A percentile compares a stretch with the other conserved stretches of the same genome.
Evolutionary conservation across 2,113 vertebrate genomes (phyloP).

Genomic region (Platichthys stellatus): DNA sequence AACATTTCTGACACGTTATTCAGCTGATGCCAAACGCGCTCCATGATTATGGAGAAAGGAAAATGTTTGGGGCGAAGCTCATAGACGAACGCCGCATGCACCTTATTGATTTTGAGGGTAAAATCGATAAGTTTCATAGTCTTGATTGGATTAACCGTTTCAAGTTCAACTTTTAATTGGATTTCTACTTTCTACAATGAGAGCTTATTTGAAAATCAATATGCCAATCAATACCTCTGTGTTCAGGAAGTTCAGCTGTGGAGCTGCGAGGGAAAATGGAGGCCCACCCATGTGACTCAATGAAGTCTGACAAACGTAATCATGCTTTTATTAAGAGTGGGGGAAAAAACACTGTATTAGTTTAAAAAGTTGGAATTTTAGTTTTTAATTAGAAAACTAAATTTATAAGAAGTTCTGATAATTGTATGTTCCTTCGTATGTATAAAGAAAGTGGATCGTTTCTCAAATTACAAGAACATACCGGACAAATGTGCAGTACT

Average conservation of each 20-base stretch:
- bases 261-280: not conserved
- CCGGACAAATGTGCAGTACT: not conserved
- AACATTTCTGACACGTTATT: not conserved
- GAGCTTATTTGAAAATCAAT: conserved; percentile 82
- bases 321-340: not conserved
- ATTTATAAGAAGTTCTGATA: not conserved
- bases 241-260: conserved; percentile 60
- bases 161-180: conserved; percentile 80
- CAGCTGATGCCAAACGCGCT: not conserved
- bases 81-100: conserved; percentile 13
- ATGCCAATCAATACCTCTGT: conserved; percentile 74
- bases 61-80: conserved; percentile 8
- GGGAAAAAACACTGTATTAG: not conserved
- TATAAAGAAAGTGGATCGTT: not conserved
- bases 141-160: conserved; percentile 81
- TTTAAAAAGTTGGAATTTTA: not conserved
- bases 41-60: conserved; percentile 40
- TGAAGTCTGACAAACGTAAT: conserved; percentile 32
- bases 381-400: not conserved
- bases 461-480: not conserved
- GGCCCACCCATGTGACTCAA: not conserved
- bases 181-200: conserved; percentile 78
- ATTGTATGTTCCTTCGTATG: not conserved
- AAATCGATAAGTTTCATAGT: conserved; percentile 77
- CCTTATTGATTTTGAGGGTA: conserved; percentile 76